Conservation (phyloP, 1,140 invertebrate genomes). For the Monochamus saltuarius region DNA sequence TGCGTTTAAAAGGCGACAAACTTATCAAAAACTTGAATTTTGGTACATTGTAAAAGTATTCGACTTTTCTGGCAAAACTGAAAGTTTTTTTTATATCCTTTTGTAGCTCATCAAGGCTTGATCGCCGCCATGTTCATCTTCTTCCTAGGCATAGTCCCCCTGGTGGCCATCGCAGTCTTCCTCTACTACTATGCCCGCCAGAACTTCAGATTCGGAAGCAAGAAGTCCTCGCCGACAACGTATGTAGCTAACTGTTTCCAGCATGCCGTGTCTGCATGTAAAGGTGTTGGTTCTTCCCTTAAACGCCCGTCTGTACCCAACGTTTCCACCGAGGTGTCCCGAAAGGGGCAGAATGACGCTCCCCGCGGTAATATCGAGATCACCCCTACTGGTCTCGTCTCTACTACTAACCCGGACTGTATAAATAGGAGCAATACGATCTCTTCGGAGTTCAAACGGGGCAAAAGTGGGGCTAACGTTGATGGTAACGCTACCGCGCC, state of each 20-base stretch:
- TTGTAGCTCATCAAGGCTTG: slow-evolving; percentile 71
- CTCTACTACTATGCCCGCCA: slow-evolving; percentile 72
- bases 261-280: slow-evolving; percentile 41
- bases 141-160: slow-evolving; percentile 80
- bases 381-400: slow-evolving; percentile 65
- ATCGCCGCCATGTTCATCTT: slow-evolving; percentile 76
- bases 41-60: too few relatives aligned
- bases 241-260: slow-evolving; percentile 62
- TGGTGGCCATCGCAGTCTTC: slow-evolving; percentile 63
- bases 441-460: background rate
- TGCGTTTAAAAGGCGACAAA: too few relatives aligned
- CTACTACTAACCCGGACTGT: slow-evolving; percentile 68
- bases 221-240: slow-evolving; percentile 66
- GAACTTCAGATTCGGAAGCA: slow-evolving; percentile 65
- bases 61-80: too few relatives aligned
- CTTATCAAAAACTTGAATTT: too few relatives aligned
- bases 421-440: slow-evolving; percentile 55
- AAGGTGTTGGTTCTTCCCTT: slow-evolving; percentile 37
- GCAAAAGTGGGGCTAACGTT: background rate
- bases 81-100: slow-evolving; percentile 31
- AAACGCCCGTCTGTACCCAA: slow-evolving; percentile 31
- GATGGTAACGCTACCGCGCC: too few relatives aligned
- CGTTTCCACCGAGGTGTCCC: slow-evolving; percentile 18
- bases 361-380: slow-evolving; percentile 59
- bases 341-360: background rate